phyloP scores from a whole-genome alignment of 2,113 vertebrate genomes.

The Centropus unirufus region DNA sequence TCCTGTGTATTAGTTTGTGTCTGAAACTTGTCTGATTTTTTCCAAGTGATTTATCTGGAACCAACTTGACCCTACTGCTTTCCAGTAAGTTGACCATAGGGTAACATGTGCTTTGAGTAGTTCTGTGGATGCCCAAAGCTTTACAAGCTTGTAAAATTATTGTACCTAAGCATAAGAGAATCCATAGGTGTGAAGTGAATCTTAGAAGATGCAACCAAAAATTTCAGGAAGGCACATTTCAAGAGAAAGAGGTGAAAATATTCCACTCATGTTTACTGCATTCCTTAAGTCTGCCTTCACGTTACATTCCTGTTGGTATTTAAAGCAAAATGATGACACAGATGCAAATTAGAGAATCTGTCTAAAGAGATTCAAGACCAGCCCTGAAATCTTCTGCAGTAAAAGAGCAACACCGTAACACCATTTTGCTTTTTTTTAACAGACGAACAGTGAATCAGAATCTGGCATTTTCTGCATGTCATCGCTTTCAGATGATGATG shows the following conservation, averaged over 20 bases:
- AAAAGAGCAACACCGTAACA: neutral
- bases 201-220: neutral
- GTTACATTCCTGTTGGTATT: neutral
- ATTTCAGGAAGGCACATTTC: neutral
- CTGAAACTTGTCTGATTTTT: neutral
- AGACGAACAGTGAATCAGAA: slow-evolving; percentile 95
- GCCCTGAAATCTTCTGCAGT: neutral
- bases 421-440: neutral
- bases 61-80: neutral
- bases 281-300: neutral
- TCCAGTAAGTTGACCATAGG: neutral
- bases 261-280: neutral
- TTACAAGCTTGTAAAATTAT: neutral
- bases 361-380: neutral
- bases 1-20: neutral
- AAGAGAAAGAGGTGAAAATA: neutral
- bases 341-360: neutral
- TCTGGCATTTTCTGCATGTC: slow-evolving; percentile 97
- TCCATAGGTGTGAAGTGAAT: neutral
- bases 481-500: slow-evolving; percentile 96
- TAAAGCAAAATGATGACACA: neutral
- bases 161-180: neutral
- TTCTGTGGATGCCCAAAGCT: neutral
- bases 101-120: neutral
- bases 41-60: neutral